Evolutionary conservation across 2,113 vertebrate genomes (phyloP).

Genomic region (Tauraco erythrolophus): DNA sequence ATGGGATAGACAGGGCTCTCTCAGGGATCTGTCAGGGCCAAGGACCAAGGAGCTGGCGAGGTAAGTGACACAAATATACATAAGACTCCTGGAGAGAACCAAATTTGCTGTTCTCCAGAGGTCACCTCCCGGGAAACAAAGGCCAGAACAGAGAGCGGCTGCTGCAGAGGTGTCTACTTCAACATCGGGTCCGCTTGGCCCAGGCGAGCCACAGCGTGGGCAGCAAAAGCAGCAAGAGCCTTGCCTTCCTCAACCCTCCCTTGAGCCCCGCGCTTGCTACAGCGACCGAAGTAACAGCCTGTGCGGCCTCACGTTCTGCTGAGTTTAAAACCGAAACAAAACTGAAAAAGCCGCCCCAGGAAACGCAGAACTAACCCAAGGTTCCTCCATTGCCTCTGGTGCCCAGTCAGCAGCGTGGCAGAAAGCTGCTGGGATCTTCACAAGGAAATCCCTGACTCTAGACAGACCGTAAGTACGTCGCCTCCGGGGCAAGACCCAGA

Average conservation of each 20-base stretch:
- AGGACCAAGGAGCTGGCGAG: neutral
- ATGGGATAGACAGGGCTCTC: neutral
- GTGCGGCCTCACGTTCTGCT: neutral
- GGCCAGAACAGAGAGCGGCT: constrained; percentile 39
- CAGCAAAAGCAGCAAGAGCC: neutral
- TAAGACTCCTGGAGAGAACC: neutral
- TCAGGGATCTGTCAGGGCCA: neutral
- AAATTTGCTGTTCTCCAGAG: neutral
- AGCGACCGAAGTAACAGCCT: neutral
- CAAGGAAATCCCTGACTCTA: neutral
- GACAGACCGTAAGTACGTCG: accelerated
- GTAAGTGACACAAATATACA: neutral
- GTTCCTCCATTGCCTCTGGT: neutral
- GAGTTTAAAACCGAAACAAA: neutral
- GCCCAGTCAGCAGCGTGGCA: neutral
- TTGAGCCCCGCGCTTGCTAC: neutral
- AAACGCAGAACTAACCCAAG: accelerated
- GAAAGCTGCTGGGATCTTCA: neutral
- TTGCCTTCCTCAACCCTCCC: neutral
- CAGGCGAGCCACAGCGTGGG: accelerated
- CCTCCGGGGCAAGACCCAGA: neutral
- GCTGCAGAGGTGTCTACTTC: constrained; percentile 48
- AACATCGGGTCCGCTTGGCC: neutral
- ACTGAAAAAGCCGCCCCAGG: neutral
- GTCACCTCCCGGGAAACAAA: neutral